Evolutionary conservation across 2,797 vertebrate species (phyloP).

Genomic region (Xerus rutilus): DNA sequence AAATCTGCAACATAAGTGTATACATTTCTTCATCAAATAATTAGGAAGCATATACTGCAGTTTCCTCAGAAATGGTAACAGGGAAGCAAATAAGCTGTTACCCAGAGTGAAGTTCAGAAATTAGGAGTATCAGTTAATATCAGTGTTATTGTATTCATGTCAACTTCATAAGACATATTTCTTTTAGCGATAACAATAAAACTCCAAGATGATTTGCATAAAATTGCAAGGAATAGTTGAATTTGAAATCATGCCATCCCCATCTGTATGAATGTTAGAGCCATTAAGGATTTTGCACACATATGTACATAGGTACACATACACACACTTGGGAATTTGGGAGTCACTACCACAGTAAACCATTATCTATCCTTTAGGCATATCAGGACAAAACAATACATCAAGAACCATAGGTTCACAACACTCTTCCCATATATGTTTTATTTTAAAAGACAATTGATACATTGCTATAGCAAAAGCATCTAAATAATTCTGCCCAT

Average conservation of each 20-base stretch:
- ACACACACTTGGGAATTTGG: not conserved
- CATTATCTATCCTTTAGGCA: not conserved
- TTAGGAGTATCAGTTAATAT: not conserved
- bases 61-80: not conserved
- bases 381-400: not conserved
- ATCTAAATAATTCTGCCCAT: not conserved
- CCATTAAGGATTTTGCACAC: not conserved
- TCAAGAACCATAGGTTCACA: not conserved
- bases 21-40: not conserved
- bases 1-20: not conserved
- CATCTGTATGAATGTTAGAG: not conserved
- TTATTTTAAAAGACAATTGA: not conserved
- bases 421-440: not conserved
- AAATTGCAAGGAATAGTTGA: slow-evolving; percentile 32
- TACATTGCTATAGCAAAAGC: not conserved
- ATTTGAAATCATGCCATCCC: not conserved
- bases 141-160: not conserved
- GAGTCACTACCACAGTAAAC: not conserved
- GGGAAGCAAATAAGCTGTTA: not conserved
- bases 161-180: not conserved
- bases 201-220: not conserved
- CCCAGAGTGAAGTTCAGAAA: not conserved
- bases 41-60: not conserved
- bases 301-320: rapidly evolving
- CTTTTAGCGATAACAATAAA: not conserved